Base-by-base conservation (phyloP, 2,888 invertebrate genomes). In the Drosophila formosana region DNA sequence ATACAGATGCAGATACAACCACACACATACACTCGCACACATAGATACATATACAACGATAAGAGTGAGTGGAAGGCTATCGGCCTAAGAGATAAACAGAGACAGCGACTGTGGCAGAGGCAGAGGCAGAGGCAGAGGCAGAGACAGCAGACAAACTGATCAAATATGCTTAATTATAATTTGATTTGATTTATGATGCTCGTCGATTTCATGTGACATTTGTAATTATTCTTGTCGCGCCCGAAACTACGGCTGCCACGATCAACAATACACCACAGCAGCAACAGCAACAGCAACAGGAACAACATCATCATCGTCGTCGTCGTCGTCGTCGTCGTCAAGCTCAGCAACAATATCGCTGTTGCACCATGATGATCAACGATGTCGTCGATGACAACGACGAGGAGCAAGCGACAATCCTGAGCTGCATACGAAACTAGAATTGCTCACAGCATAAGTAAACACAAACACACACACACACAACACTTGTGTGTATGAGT, bases 171-270 rank as follows among this genome's bases (percentile, higher is more conserved):
- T 87, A 89, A 89, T 89, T 89, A 88, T 88, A 88, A 82, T 79
- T 89, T 88, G 88, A 86, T 91, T 90, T 91, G 91, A 91, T 91
- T 91, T 91, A 91, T 91, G 90, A 90, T 88, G 80, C 80, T 86
- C 82, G 82, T 85, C 86, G 90, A 89, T 89, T 78, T 80, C 82
- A 81, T 88, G 80, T 91, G 91, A 91, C 91, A 90, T 87, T 89
- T 86, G 91, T 90, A 91, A 91, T 91, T 91, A 91, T 91, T 91
- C 90, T 91, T 91, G 85, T 89, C 89, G 89, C 88, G 86, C 89
- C 89, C 86, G 76, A 78, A 86, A 85, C 85, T 74, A 60, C 75
- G 51, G 51, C 64, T 66, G 70, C 66, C 71, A 70, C 76, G 83
- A 83, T 89, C 83, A 77, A 71, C 83, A 66, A 67, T 78, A 84